Percentiles rank a stretch among this genome's conserved stretches.
Evolutionary conservation across 1,140 invertebrate species (phyloP).

Genomic region (Condylostylus longicornis): DNA sequence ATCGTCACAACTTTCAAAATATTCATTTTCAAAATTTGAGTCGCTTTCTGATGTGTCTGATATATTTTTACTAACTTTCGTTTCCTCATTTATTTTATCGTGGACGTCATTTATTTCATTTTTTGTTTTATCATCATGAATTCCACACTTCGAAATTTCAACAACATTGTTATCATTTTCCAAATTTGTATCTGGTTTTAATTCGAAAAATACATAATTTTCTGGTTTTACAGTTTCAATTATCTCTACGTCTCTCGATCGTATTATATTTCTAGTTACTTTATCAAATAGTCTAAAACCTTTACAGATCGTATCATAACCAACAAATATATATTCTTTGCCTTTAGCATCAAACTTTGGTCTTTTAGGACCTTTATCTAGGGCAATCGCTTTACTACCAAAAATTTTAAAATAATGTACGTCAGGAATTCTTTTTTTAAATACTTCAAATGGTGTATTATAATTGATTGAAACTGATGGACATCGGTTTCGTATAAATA

Average conservation of each 20-base stretch:
- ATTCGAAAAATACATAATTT: constrained; percentile 1
- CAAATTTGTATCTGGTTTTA: neutral
- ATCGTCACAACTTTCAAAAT: neutral
- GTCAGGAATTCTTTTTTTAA: constrained; percentile 13
- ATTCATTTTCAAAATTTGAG: constrained; percentile 2
- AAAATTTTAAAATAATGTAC: constrained; percentile 22
- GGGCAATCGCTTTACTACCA: constrained; percentile 19
- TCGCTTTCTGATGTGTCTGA: neutral
- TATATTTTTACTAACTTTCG: neutral
- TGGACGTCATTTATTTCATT: neutral
- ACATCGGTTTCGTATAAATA: constrained; percentile 8
- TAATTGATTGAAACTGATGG: constrained; percentile 2
- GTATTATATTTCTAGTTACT: constrained; percentile 1
- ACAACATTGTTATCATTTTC: neutral
- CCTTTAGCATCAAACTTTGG: constrained; percentile 12
- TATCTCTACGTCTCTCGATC: constrained; percentile 5
- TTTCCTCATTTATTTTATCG: neutral
- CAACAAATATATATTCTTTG: constrained; percentile 4
- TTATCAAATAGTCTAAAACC: constrained; percentile 6
- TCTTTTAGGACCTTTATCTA: constrained; percentile 22
- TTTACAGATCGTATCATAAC: constrained; percentile 4
- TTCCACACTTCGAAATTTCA: neutral
- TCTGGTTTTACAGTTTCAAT: no score
- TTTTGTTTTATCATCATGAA: neutral
- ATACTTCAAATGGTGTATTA: constrained; percentile 7